Base-by-base conservation (phyloP, 2,113 vertebrate genomes). In the Neomonachus schauinslandi region DNA sequence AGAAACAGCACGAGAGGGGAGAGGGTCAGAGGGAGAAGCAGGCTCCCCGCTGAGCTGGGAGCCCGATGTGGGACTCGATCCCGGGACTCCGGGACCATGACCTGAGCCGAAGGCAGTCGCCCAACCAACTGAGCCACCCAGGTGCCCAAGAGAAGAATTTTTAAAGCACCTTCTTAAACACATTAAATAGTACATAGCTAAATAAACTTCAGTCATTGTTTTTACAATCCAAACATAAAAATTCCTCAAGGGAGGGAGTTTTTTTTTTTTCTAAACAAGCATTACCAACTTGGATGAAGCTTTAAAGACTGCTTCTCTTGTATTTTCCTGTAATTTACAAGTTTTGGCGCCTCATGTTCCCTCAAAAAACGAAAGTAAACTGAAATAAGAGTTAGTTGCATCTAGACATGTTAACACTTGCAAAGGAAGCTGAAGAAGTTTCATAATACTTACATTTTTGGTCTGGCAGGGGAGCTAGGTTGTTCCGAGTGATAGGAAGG, bases 361-460 rank as follows among this genome's bases (percentile, higher is more conserved):
- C 90, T 97, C 36, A 31, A 84, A 96, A 96, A 93, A 82, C 49
- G 53, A 67, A 93, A 94, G 74, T 39, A 77, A 95, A 59, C 9
- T 11, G 42, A 94, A 97, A 65, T 33, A 55, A 39, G 9, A 19
- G 22, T 92, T 26, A 49, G 24, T 18, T 69, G 14, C 22, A 4
- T 89, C 28, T 59, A 83, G 46, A 55, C 2, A 0, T 5, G 42
- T 53, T 36, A 55, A 28, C 24, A 7, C 39, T 86, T 71, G 65
- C 53, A 86, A 89, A 93, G 21, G 63, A 86, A 93, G 71, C 46
- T 1, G 0, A 26, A 11, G 39, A 39, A 63, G 87, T 26, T 14
- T 36, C 3, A 28, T 5, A 84, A 36, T 96, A 98, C 99, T 99
- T 99, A 99, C 99, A 99, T 98, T 99, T 99, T 93, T 99, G 99